These are phyloP conservation scores for Rhinella marina DNA, from an alignment of 2,797 vertebrate species.

Conservation along the genomic window DNA sequence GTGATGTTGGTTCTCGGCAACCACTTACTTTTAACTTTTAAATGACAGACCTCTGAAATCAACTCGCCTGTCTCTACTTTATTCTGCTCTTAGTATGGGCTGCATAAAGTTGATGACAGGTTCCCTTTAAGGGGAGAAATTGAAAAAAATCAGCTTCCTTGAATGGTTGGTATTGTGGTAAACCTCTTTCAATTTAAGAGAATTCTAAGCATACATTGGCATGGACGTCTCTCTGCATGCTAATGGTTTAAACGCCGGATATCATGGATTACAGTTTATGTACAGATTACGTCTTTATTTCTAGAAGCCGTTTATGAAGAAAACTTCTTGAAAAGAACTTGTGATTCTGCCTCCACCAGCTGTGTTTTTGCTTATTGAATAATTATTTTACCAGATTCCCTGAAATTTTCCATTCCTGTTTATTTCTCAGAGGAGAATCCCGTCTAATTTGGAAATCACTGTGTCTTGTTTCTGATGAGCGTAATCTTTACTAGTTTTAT, in stretches of 20 bases:
- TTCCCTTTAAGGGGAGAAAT: not conserved
- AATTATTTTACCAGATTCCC: slow-evolving; percentile 40
- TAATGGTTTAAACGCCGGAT: not conserved
- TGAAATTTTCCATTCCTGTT: slow-evolving; percentile 30
- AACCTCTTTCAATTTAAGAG: not conserved
- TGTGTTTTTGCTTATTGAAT: slow-evolving; percentile 40
- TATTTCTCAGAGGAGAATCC: slow-evolving; percentile 18
- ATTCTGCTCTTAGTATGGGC: too few relatives aligned
- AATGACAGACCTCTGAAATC: too few relatives aligned
- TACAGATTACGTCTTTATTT: not conserved
- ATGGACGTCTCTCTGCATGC: not conserved
- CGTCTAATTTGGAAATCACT: slow-evolving; percentile 22
- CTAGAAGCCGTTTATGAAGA: not conserved
- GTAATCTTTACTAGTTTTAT: not conserved
- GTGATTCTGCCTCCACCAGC: slow-evolving; percentile 20
- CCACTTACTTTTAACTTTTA: too few relatives aligned
- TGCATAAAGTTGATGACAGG: too few relatives aligned
- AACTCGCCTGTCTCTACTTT: too few relatives aligned
- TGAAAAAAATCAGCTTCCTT: not conserved
- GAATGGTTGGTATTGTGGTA: not conserved
- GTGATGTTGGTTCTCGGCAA: too few relatives aligned
- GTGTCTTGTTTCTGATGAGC: not conserved
- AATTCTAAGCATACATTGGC: not conserved
- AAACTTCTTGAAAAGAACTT: not conserved
- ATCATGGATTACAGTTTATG: not conserved